phyloP scores from a whole-genome alignment of 2,888 invertebrate species.

The Piscicola geometra region DNA sequence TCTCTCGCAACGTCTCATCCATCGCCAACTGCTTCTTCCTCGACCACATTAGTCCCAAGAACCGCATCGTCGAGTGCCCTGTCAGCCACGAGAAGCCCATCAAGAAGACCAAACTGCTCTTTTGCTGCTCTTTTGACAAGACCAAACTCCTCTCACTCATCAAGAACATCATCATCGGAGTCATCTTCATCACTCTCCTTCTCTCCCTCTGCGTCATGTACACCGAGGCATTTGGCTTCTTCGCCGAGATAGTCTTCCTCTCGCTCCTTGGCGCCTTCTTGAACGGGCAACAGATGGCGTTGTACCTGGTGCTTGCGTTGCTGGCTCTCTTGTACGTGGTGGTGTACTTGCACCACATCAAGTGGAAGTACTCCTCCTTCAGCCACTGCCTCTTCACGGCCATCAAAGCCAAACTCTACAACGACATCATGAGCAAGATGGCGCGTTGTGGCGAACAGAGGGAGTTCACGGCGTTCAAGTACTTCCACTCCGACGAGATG shows the following conservation, averaged over 20 bases:
- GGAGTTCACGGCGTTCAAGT: slow-evolving; percentile 51
- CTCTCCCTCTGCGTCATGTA: slow-evolving; percentile 46
- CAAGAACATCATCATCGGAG: slow-evolving; percentile 38
- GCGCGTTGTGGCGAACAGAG: slow-evolving; percentile 49
- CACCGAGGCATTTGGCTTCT: slow-evolving; percentile 49
- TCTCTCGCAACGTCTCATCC: slow-evolving; percentile 41
- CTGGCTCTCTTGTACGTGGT: slow-evolving; percentile 52
- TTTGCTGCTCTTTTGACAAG: slow-evolving; percentile 32
- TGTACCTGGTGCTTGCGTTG: slow-evolving; percentile 51
- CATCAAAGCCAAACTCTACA: slow-evolving; percentile 48
- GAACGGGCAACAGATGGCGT: slow-evolving; percentile 50
- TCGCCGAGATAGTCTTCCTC: slow-evolving; percentile 51
- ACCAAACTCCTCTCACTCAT: slow-evolving; percentile 24
- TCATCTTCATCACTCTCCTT: slow-evolving; percentile 38
- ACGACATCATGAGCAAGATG: slow-evolving; percentile 48
- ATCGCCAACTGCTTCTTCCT: slow-evolving; percentile 42
- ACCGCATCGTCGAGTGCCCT: not conserved
- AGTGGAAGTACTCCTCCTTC: slow-evolving; percentile 51
- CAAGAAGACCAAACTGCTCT: slow-evolving; percentile 16
- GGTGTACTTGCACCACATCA: slow-evolving; percentile 51
- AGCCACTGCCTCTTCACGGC: slow-evolving; percentile 50
- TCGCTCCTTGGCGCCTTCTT: slow-evolving; percentile 54
- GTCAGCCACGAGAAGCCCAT: slow-evolving; percentile 9
- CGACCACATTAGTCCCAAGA: slow-evolving; percentile 42
- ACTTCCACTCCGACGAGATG: slow-evolving; percentile 34